phyloP scores from a whole-genome alignment of 2,888 invertebrate genomes.

The Scelioninae gen. 2 region DNA sequence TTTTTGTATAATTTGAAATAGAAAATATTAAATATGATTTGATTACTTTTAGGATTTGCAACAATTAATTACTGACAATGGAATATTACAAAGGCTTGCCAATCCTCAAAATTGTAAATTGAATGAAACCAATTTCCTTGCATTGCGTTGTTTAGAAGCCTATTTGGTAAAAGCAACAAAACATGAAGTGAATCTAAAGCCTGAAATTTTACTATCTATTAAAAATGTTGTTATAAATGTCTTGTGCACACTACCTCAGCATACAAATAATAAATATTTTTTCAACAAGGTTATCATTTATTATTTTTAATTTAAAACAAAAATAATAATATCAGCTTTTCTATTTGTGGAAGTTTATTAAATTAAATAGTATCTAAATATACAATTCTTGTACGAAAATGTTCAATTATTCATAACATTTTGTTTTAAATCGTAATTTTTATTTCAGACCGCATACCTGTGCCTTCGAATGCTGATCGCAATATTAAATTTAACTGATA shows the following conservation, averaged over 20 bases:
- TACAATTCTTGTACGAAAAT: not conserved
- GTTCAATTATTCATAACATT: not conserved
- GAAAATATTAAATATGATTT: no score
- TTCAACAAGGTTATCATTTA: constrained; percentile 62
- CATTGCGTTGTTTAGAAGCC: constrained; percentile 68
- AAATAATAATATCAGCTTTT: not conserved
- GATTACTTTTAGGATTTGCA: constrained; percentile 64
- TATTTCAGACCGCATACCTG: constrained; percentile 64
- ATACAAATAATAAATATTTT: constrained; percentile 59
- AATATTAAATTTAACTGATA: constrained; percentile 60
- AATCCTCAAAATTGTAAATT: constrained; percentile 60
- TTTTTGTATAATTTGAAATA: no score
- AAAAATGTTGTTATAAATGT: constrained; percentile 63
- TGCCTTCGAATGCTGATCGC: constrained; percentile 67
- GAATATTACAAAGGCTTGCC: constrained; percentile 62
- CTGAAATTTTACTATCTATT: constrained; percentile 62
- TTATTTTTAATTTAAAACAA: no score
- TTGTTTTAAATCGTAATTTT: constrained; percentile 17
- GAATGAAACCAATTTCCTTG: constrained; percentile 66
- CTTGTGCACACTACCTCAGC: constrained; percentile 59
- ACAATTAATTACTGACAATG: constrained; percentile 64
- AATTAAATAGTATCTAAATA: not conserved
- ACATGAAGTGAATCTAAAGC: constrained; percentile 55
- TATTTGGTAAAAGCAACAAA: constrained; percentile 64
- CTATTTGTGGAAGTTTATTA: no score